Conservation (phyloP, 2,888 invertebrate genomes). For the Drosophila affinis region DNA sequence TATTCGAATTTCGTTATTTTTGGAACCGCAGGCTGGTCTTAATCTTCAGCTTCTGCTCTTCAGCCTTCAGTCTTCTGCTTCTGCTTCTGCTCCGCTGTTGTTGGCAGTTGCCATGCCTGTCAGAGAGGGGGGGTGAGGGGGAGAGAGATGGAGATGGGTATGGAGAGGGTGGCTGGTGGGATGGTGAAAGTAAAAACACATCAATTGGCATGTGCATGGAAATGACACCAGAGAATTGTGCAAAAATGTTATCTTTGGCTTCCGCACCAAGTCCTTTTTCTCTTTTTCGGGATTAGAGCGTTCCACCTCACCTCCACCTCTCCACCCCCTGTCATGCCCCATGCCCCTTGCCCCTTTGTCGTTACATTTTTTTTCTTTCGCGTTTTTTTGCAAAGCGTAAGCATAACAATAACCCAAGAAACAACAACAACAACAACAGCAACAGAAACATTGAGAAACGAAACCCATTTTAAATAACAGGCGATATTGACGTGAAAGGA, state of each 20-base stretch:
- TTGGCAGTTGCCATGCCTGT: not conserved
- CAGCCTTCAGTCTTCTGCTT: not conserved
- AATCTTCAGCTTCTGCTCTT: not conserved
- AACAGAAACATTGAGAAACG: slow-evolving; percentile 53
- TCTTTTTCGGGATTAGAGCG: slow-evolving; percentile 65
- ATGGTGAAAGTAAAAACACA: slow-evolving; percentile 79
- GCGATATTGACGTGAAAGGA: slow-evolving; percentile 44
- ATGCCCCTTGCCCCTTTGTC: slow-evolving; percentile 9
- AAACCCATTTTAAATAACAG: slow-evolving; percentile 77
- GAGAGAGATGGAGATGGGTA: too few relatives aligned
- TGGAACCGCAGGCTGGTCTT: not conserved
- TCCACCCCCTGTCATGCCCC: not conserved
- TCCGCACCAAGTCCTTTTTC: slow-evolving; percentile 74
- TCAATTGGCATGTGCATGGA: slow-evolving; percentile 82
- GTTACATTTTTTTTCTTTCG: slow-evolving; percentile 7
- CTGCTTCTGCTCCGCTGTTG: not conserved
- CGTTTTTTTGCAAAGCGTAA: slow-evolving; percentile 57
- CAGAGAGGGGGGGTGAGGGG: not conserved
- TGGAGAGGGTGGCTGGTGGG: not conserved
- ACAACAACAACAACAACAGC: slow-evolving; percentile 30
- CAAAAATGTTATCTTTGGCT: slow-evolving; percentile 83
- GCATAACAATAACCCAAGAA: slow-evolving; percentile 61
- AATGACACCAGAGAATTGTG: slow-evolving; percentile 81
- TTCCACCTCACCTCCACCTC: slow-evolving; percentile 14
- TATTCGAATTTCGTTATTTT: not conserved